phyloP scores from a whole-genome alignment of 2,888 invertebrate genomes.

The Selenia dentaria region DNA sequence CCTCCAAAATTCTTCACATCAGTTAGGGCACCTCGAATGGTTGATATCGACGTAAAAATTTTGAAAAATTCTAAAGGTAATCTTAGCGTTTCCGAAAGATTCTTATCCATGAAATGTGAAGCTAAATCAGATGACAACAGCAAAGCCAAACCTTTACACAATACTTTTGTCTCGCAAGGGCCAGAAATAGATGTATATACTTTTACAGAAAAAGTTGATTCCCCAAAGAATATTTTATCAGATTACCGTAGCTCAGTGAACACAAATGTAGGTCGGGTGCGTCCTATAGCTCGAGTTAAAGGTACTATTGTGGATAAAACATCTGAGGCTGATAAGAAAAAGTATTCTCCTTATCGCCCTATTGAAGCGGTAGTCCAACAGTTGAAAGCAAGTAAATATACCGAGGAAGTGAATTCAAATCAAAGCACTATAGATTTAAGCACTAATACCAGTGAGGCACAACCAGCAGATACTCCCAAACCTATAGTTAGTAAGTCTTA shows the following conservation, averaged over 20 bases:
- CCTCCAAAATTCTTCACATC: slow-evolving; percentile 79
- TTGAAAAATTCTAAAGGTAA: slow-evolving; percentile 78
- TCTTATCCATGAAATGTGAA: slow-evolving; percentile 70
- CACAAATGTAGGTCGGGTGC: slow-evolving; percentile 73
- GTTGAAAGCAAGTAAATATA: slow-evolving; percentile 69
- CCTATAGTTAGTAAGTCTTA: slow-evolving; percentile 78
- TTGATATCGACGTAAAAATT: slow-evolving; percentile 77
- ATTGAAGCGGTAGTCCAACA: slow-evolving; percentile 80
- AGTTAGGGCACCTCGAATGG: slow-evolving; percentile 67
- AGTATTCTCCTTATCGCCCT: slow-evolving; percentile 74
- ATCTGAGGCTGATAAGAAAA: slow-evolving; percentile 72
- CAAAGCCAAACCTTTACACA: slow-evolving; percentile 62
- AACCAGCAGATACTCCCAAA: slow-evolving; percentile 61
- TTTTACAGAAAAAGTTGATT: slow-evolving; percentile 78
- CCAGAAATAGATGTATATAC: slow-evolving; percentile 78
- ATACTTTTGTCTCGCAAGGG: slow-evolving; percentile 68
- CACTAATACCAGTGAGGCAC: slow-evolving; percentile 40
- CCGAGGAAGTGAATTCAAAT: slow-evolving; percentile 59
- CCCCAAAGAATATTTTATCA: slow-evolving; percentile 75
- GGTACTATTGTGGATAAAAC: slow-evolving; percentile 78
- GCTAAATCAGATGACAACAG: slow-evolving; percentile 59
- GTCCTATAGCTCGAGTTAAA: slow-evolving; percentile 79
- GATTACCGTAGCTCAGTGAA: slow-evolving; percentile 70
- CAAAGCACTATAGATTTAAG: slow-evolving; percentile 43
- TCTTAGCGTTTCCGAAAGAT: slow-evolving; percentile 72